These are phyloP conservation scores for Frankliniella intonsa DNA, from an alignment of 2,888 invertebrate genomes.

Conservation along the genomic window DNA sequence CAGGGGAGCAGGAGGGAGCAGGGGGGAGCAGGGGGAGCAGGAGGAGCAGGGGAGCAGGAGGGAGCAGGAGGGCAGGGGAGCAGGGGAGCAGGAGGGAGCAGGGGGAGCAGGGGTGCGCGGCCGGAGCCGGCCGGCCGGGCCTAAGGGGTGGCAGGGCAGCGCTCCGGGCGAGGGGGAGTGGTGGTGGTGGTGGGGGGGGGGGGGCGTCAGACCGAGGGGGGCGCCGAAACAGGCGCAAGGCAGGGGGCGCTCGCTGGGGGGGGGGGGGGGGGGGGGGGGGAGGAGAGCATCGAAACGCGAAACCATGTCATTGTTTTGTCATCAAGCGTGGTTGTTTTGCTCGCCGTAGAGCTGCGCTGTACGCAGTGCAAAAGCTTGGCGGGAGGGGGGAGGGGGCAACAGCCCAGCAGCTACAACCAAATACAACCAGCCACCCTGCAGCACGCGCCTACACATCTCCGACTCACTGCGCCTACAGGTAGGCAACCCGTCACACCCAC, in stretches of 20 bases:
- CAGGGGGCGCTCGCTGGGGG: background rate
- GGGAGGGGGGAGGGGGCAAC: background rate
- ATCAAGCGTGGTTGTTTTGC: conserved; percentile 2
- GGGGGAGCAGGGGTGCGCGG: no score
- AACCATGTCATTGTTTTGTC: conserved; percentile 21
- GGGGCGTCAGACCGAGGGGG: background rate
- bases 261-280: background rate
- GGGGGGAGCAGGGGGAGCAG: no score
- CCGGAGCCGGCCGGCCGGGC: no score
- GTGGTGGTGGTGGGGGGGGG: background rate
- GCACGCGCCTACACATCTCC: no score
- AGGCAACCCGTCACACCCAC: background rate
- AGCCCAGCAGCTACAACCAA: no score
- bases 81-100: no score
- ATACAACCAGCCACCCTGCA: no score
- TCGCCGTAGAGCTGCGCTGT: background rate
- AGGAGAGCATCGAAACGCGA: background rate
- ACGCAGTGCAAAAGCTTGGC: background rate
- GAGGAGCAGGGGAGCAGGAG: no score
- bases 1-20: background rate
- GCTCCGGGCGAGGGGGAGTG: background rate
- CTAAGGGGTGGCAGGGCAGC: background rate
- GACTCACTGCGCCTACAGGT: background rate
- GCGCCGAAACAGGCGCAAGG: background rate
- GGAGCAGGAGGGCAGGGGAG: no score